Evolutionary conservation across 1,140 invertebrate genomes (phyloP).

Genomic region (Brachionus plicatilis): DNA sequence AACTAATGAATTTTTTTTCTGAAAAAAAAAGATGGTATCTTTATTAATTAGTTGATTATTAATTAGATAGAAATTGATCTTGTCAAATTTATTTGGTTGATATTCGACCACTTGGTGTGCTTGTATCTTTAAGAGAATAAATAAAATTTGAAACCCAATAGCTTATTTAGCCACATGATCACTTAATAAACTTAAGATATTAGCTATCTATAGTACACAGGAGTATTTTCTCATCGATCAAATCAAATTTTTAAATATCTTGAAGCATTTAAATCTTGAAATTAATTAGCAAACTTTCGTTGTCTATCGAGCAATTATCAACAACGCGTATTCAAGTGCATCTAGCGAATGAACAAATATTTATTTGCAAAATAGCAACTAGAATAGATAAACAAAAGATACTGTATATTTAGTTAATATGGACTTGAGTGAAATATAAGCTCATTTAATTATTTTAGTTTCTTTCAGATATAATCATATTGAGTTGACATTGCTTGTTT

Average conservation of each 20-base stretch:
- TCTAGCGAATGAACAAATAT: neutral
- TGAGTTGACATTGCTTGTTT: too few relatives aligned
- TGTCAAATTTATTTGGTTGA: neutral
- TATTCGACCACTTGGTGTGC: neutral
- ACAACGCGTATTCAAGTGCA: neutral
- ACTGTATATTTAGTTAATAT: neutral
- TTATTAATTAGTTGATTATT: neutral
- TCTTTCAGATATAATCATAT: too few relatives aligned
- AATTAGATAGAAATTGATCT: neutral
- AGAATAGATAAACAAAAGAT: neutral
- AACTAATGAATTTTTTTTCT: too few relatives aligned
- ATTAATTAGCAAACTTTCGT: neutral
- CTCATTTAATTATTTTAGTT: too few relatives aligned
- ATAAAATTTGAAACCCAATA: neutral
- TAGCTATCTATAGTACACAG: neutral
- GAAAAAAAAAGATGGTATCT: too few relatives aligned
- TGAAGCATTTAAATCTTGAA: neutral
- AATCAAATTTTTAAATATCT: neutral
- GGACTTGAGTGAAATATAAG: neutral
- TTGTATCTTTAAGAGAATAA: neutral
- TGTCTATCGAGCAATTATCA: neutral
- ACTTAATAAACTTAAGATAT: neutral
- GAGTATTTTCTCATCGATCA: neutral
- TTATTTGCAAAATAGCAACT: neutral
- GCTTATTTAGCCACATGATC: neutral